Conservation (phyloP, 1,140 invertebrate genomes). For the Trichogramma pretiosum region DNA sequence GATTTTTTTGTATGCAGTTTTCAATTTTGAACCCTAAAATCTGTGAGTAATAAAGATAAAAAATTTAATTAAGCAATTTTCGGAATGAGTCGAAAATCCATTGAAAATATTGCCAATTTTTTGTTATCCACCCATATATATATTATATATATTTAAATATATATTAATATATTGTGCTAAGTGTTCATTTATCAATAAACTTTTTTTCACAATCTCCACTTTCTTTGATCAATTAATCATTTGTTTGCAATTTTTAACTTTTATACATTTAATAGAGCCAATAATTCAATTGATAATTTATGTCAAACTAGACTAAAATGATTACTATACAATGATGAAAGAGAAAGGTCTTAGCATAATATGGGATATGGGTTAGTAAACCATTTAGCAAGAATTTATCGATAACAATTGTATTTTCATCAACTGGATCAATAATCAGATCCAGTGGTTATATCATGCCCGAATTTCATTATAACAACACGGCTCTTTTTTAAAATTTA, state of each 20-base stretch:
- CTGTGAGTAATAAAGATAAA: too few relatives aligned
- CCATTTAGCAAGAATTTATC: too few relatives aligned
- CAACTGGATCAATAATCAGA: too few relatives aligned
- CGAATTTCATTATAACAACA: too few relatives aligned
- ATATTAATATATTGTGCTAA: slow-evolving; percentile 38
- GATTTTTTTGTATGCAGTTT: too few relatives aligned
- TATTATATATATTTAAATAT: slow-evolving; percentile 16
- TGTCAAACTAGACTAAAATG: slow-evolving; percentile 37
- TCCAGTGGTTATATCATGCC: too few relatives aligned
- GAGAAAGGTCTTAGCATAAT: slow-evolving; percentile 32
- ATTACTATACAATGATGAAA: slow-evolving; percentile 40
- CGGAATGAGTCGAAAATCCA: too few relatives aligned
- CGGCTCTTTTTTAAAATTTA: too few relatives aligned
- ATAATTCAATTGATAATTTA: slow-evolving; percentile 36
- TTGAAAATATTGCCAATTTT: too few relatives aligned
- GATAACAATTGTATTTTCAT: slow-evolving; percentile 21
- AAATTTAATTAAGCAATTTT: too few relatives aligned
- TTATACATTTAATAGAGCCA: slow-evolving; percentile 38
- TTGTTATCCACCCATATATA: too few relatives aligned
- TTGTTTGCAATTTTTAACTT: slow-evolving; percentile 15
- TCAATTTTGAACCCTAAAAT: too few relatives aligned
- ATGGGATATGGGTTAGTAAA: slow-evolving; percentile 21
- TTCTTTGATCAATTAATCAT: slow-evolving; percentile 10
- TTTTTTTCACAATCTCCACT: slow-evolving; percentile 14
- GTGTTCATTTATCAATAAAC: slow-evolving; percentile 33